Evolutionary conservation across 2,113 vertebrate genomes (phyloP), one percentile per base, ranked within the genome.

Genomic region (Xiphophorus hellerii): DNA sequence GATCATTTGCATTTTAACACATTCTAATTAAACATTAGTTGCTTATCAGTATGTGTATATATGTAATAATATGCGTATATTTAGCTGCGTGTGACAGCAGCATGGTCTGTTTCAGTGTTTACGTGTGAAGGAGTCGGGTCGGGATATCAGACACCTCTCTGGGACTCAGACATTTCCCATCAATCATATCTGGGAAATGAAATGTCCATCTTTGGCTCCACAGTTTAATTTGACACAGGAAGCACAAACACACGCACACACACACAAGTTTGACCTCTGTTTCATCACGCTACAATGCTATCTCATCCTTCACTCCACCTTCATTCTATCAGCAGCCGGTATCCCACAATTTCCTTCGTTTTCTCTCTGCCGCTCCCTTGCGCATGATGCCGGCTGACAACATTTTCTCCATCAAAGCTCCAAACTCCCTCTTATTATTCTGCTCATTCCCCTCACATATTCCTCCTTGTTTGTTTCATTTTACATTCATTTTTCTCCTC

Each of bases 111-210:
- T 60, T 64, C 29, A 28, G 39, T 64, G 64, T 81, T 64, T 73
- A 9, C 2, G 30, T 33, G 51, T n/a, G 51, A 22, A 7, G 39
- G 51, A 48, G 44, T 48, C 44, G 14, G 44, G 44, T 48, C 29
- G 3, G 30, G 62, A 1, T 65, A 71, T 81, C 61, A 71, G 69
- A 82, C 80, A 80, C 51, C 69, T 77, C 82, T 68, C 64, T 39
- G 76, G 31, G 76, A 82, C 71, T 69, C 83, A 78, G 39, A 72
- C 84, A 75, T 78, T 78, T 84, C 81, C 85, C 80, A 89, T 91
- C 87, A 83, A 84, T 91, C 90, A 90, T 86, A 73, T 73, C 64
- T 76, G 73, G 83, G 74, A 85, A 89, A 88, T 89, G 85, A 86
- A 90, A 91, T 78, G 87, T 89, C 87, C 86, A 71, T 69, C 77